phyloP scores from a whole-genome alignment of 2,888 invertebrate species.

The Cryptops parisi region DNA sequence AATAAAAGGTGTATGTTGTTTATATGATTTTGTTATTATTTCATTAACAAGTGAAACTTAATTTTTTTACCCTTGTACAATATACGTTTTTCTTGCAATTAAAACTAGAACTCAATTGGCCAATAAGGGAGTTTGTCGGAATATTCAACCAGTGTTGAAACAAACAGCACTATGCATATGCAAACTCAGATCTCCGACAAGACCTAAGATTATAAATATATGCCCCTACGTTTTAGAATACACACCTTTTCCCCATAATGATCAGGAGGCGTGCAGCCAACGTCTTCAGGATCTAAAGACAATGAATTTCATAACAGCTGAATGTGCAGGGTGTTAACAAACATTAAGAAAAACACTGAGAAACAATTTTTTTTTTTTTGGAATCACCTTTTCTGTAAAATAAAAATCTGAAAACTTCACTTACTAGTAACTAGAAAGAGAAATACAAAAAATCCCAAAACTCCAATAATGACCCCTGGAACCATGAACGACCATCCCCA shows the following conservation, averaged over 20 bases:
- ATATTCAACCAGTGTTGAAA: no score
- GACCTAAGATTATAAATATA: no score
- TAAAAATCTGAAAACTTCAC: conserved; percentile 17
- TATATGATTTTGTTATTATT: no score
- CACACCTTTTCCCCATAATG: conserved; percentile 20
- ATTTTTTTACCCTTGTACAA: no score
- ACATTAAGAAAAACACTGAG: not conserved
- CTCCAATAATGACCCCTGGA: conserved; percentile 68
- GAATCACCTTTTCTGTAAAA: not conserved
- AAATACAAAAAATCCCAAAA: conserved; percentile 56
- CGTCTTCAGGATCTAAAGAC: conserved; percentile 48
- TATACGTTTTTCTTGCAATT: no score
- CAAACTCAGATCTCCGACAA: no score
- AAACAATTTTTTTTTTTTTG: not conserved
- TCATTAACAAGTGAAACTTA: no score
- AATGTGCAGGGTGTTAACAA: no score
- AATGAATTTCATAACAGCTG: not conserved
- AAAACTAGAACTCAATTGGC: no score
- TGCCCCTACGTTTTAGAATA: not conserved
- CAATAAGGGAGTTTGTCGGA: no score
- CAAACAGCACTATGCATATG: no score
- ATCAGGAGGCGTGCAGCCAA: conserved; percentile 42
- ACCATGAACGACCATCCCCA: conserved; percentile 88
- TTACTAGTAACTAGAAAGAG: conserved; percentile 59
- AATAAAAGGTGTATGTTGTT: no score